Evolutionary conservation across 1,140 invertebrate species (phyloP).

Genomic region (Lordiphosa clarofinis): DNA sequence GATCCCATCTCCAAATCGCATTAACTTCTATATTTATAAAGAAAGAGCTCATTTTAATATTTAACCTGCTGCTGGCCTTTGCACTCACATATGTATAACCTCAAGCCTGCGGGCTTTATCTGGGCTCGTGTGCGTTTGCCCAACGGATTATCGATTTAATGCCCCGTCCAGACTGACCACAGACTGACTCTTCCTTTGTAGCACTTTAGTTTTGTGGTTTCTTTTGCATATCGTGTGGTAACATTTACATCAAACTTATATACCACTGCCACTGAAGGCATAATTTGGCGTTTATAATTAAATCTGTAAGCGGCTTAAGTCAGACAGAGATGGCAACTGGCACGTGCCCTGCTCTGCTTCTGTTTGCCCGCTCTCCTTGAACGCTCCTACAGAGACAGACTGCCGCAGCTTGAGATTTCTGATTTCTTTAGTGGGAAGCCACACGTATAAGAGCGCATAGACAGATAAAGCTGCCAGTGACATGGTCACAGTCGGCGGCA

Average conservation of each 20-base stretch:
- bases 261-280: slow-evolving; percentile 1
- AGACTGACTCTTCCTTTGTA: background rate
- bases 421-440: slow-evolving; percentile 7
- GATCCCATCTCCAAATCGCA: no score
- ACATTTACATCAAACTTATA: background rate
- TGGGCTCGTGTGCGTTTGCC: slow-evolving; percentile 1
- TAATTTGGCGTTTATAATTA: slow-evolving; percentile 32
- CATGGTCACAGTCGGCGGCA: slow-evolving; percentile 10
- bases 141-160: slow-evolving; percentile 22
- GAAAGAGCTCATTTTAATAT: no score
- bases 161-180: slow-evolving; percentile 21
- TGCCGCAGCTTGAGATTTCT: slow-evolving; percentile 11
- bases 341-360: background rate
- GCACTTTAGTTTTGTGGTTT: background rate
- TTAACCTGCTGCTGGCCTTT: background rate
- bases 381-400: background rate
- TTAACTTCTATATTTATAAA: no score
- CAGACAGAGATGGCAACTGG: slow-evolving; percentile 12
- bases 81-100: no score
- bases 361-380: no score
- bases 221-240: background rate
- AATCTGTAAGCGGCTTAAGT: slow-evolving; percentile 44
- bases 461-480: background rate
- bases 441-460: background rate
- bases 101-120: no score